Conservation (phyloP, 2,888 invertebrate genomes). For the Charanyca ferruginea region DNA sequence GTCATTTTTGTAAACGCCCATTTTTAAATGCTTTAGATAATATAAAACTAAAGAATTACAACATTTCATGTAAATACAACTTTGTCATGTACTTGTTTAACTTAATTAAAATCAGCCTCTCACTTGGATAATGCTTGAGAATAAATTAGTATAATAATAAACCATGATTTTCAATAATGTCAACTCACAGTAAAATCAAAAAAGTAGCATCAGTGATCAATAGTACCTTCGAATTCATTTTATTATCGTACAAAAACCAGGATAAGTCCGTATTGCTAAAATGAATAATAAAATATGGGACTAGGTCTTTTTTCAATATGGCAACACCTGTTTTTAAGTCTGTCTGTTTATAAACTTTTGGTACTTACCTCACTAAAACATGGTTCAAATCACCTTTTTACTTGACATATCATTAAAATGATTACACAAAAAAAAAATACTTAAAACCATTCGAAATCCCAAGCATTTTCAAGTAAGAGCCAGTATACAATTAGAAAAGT, state of each 20-base stretch:
- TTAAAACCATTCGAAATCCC: neutral
- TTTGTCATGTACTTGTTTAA: conserved; percentile 67
- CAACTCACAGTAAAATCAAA: neutral
- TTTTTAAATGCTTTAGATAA: conserved; percentile 31
- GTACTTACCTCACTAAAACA: too few relatives aligned
- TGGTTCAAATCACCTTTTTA: too few relatives aligned
- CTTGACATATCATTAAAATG: too few relatives aligned
- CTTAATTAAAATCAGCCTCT: conserved; percentile 52
- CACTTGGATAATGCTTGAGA: conserved; percentile 46
- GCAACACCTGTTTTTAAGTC: neutral
- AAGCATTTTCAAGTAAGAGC: conserved; percentile 50
- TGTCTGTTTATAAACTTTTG: too few relatives aligned
- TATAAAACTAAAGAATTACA: conserved; percentile 56
- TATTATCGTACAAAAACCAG: neutral
- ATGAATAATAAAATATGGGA: neutral
- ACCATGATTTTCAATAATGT: neutral
- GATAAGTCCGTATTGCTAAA: too few relatives aligned
- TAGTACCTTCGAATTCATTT: neutral
- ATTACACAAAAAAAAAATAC: neutral
- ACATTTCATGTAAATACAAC: conserved; percentile 66
- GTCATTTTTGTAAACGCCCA: conserved; percentile 44
- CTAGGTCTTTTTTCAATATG: neutral
- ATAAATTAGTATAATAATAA: neutral
- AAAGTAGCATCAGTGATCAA: neutral
- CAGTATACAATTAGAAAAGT: conserved; percentile 5